Base-by-base conservation (phyloP, 2,797 vertebrate species). In the Saxicola maurus region DNA sequence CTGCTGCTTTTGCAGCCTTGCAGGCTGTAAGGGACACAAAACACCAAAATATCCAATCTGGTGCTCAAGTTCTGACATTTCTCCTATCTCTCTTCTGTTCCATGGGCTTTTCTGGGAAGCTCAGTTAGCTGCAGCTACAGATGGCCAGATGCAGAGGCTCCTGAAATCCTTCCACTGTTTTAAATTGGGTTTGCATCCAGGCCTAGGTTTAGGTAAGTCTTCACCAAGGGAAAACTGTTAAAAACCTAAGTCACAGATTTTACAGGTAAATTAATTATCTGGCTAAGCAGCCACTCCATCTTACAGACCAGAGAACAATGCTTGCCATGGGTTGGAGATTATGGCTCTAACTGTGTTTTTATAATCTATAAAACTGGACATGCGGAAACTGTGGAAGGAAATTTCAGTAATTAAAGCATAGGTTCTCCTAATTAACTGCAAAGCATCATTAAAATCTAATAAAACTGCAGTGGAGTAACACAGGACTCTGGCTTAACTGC, bases 341-440 rank as follows among this genome's bases (percentile, higher is more conserved):
- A 94, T 74, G 60, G 68, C 73, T 94, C 92, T 93, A 88, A 90
- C 71, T 91, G 60, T 64, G 60, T 87, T 97, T 94, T 81, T 79
- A 93, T 91, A 79, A 94, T 91, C 94, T 94, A 89, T 96, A 95
- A 95, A 97, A 91, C 79, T 7, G 25, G 91, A 91, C 86, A 96
- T 87, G 90, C 42, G 30, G 92, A 95, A 96, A 96, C 28, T 55
- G 65, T 75, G 84, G 76, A 75, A 96, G 84, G 57, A 96, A 96
- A 96, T 94, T 73, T 83, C 82, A 88, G 83, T 95, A 95, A 96
- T 82, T 92, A 92, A 92, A 91, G 86, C 21, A 17, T 64, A 94
- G 57, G 71, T 93, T 96, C 83, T 94, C 78, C 91, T 96, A 95
- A 97, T 95, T 96, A 94, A 87, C 84, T 93, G 59, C 40, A 92